A percentile compares a stretch with the other conserved stretches of the same genome.
These are phyloP conservation scores for Apostichopus japonicus DNA, from an alignment of 35 echinoderm and acorn worm species.

Conservation along the genomic window DNA sequence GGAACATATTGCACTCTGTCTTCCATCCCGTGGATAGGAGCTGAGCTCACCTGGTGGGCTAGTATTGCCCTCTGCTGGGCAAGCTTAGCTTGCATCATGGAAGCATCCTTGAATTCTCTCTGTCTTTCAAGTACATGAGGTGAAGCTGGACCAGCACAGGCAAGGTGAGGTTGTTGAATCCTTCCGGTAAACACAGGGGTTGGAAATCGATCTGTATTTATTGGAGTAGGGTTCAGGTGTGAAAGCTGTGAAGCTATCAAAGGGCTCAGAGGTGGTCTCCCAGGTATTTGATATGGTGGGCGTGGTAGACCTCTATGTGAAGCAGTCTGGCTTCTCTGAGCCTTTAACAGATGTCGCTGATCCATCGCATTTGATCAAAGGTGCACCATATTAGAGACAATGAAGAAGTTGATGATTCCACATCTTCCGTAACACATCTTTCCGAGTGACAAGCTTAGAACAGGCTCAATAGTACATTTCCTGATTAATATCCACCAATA, in stretches of 20 bases:
- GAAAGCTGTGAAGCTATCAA: conserved; percentile 6
- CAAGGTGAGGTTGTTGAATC: conserved; percentile 22
- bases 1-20: conserved; percentile 50
- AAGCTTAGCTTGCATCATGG: conserved; percentile 39
- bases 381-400: background rate
- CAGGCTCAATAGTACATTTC: background rate
- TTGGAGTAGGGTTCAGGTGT: background rate
- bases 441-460: background rate
- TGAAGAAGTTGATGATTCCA: background rate
- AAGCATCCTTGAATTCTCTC: conserved; percentile 39
- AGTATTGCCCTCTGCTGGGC: conserved; percentile 49
- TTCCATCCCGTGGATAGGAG: background rate
- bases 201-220: conserved; percentile 24
- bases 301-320: conserved; percentile 11
- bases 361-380: conserved; percentile 25
- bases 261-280: conserved; percentile 29
- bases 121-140: conserved; percentile 26
- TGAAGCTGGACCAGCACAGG: background rate
- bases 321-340: conserved; percentile 23
- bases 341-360: conserved; percentile 27
- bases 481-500: background rate
- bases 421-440: background rate
- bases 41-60: background rate
- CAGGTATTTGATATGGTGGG: conserved; percentile 8
- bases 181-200: conserved; percentile 18